Evolutionary conservation across 2,797 vertebrate genomes (phyloP).

Genomic region (Podargus strigoides): DNA sequence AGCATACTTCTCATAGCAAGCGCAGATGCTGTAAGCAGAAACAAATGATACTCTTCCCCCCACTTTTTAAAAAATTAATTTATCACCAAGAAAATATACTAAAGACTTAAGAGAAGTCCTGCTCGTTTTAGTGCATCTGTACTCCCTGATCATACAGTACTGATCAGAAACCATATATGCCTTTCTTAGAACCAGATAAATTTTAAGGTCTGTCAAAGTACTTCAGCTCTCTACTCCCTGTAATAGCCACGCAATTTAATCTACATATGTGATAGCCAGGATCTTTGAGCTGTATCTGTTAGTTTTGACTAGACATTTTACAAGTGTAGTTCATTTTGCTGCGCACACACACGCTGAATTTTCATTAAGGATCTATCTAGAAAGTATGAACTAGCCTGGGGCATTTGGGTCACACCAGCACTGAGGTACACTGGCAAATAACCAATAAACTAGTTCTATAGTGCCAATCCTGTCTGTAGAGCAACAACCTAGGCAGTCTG

Average conservation of each 20-base stretch:
- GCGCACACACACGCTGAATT: not conserved
- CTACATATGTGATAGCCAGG: accelerated
- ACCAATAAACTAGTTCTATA: not conserved
- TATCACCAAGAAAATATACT: not conserved
- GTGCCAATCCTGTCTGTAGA: not conserved
- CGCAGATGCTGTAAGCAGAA: not conserved
- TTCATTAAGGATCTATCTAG: not conserved
- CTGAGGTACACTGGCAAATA: not conserved
- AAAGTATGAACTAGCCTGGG: not conserved
- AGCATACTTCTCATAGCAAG: not conserved
- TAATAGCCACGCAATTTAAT: not conserved
- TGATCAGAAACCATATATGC: not conserved
- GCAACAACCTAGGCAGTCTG: not conserved
- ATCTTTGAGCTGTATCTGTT: not conserved
- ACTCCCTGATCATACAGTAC: not conserved
- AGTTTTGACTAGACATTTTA: not conserved
- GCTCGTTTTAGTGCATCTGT: not conserved
- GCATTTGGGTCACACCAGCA: not conserved
- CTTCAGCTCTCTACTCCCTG: not conserved
- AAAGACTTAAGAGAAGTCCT: not conserved
- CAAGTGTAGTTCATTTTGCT: not conserved
- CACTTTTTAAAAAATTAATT: not conserved
- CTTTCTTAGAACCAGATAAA: not conserved
- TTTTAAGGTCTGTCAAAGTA: not conserved
- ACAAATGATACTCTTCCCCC: accelerated